Base-by-base conservation (phyloP, 2,888 invertebrate species). In the Parnassius orleans region DNA sequence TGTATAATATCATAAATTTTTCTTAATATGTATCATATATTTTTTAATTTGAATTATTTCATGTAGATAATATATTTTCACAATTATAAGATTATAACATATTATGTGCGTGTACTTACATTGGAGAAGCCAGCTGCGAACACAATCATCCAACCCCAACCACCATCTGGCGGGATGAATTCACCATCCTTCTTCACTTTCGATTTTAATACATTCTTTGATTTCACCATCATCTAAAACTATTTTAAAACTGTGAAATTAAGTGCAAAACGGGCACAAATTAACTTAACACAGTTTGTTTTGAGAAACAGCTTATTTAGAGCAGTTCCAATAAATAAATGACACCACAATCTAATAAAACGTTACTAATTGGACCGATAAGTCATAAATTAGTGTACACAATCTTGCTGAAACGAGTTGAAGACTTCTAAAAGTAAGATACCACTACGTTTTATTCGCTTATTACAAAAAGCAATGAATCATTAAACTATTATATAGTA, bases 121-220 rank as follows among this genome's bases (percentile, higher is more conserved):
- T 95, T 95, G 59, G 95, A 94, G 72, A 94, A 86, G 69, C 95
- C 95, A 56, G 94, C 94, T 5, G 95, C 95, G 9, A 95, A 74
- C 43, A 95, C 93, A 19, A 96, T 92, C 78, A 95, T 87, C 95
- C 95, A 96, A 0, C 95, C 95, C 95, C 95, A 96, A 0, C 95
- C 95, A 5, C 95, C 95, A 78, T 96, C 96, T 0, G 95, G 96
- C 0, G 95, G 93, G 53, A 93, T 83, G 72, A 95, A 95, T 60
- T 93, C 93, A 9, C 90, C 91, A 75, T 84, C 86, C 78, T 81
- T 90, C 65, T 81, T 92, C 77, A 83, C 76, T 68, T 83, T 88
- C 0, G 79, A 69, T 48, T 82, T 81, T 15, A 60, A 42, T 3
- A 78, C 69, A 65, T 77, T 66, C 65, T 84, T 81, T 44, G 71